These are phyloP conservation scores for Odontomachus brunneus DNA, from an alignment of 1,140 invertebrate genomes.

Conservation along the genomic window DNA sequence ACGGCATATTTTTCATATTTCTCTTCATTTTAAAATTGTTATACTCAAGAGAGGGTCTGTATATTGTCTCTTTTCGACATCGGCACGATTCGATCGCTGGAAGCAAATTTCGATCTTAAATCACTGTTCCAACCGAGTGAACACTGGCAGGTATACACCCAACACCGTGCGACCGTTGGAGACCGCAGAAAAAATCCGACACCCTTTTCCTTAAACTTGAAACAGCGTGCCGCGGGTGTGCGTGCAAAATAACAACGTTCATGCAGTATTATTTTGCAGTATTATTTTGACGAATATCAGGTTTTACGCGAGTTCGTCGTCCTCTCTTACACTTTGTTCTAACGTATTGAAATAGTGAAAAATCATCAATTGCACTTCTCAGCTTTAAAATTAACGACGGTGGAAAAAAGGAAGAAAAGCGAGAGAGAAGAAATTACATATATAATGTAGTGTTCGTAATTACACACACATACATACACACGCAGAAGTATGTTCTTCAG, in stretches of 20 bases:
- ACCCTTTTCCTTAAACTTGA: conserved; percentile 79
- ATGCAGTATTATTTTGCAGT: conserved; percentile 17
- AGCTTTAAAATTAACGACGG: too few relatives aligned
- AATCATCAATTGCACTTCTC: too few relatives aligned
- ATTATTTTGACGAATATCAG: conserved; percentile 19
- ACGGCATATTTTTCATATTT: too few relatives aligned
- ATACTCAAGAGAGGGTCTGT: background rate
- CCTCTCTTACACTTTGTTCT: background rate
- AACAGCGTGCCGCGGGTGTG: conserved; percentile 59
- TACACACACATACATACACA: too few relatives aligned
- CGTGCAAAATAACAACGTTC: conserved; percentile 31
- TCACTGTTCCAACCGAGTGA: conserved; percentile 77
- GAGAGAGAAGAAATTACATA: too few relatives aligned
- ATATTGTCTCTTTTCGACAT: background rate
- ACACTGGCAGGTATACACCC: conserved; percentile 80
- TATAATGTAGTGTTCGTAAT: too few relatives aligned
- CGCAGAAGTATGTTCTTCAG: too few relatives aligned
- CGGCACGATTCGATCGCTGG: conserved; percentile 39
- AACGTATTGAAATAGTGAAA: too few relatives aligned
- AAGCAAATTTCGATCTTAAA: conserved; percentile 73
- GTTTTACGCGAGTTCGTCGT: conserved; percentile 7
- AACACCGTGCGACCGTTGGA: conserved; percentile 80
- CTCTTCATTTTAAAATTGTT: background rate
- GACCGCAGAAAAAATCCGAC: conserved; percentile 76
- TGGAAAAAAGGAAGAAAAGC: too few relatives aligned